A percentile compares a stretch with the other conserved stretches of the same genome.
Conservation (phyloP, 1,140 invertebrate species). For the Latrodectus geometricus region DNA sequence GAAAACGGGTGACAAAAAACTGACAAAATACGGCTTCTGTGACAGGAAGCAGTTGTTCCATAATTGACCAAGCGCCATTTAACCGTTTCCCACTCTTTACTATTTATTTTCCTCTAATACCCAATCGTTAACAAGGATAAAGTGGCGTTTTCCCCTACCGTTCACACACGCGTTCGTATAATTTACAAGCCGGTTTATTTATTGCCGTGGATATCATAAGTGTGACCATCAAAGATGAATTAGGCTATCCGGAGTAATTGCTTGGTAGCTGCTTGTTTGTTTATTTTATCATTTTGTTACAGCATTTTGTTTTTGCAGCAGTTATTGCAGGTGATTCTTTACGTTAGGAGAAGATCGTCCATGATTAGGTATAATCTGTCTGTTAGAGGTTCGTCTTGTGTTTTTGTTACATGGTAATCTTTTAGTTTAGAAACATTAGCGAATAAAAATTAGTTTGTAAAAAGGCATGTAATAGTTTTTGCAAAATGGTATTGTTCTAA, state of each 20-base stretch:
- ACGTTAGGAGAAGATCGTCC: too few relatives aligned
- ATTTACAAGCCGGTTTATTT: slow-evolving; percentile 36
- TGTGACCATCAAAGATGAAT: background rate
- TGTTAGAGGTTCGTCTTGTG: too few relatives aligned
- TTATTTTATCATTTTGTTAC: background rate
- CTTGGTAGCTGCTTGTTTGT: background rate
- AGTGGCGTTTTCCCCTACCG: slow-evolving; percentile 9
- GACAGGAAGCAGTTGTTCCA: background rate
- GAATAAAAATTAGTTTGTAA: too few relatives aligned
- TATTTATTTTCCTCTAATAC: slow-evolving; percentile 14
- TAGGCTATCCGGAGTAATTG: background rate
- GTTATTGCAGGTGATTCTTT: background rate
- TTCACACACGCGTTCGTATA: slow-evolving; percentile 16
- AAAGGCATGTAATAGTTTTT: too few relatives aligned
- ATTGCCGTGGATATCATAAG: slow-evolving; percentile 7
- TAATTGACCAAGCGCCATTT: background rate
- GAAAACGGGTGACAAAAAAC: too few relatives aligned
- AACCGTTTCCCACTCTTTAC: background rate
- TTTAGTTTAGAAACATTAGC: too few relatives aligned
- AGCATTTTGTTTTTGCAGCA: background rate
- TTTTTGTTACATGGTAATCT: too few relatives aligned
- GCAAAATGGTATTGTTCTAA: too few relatives aligned
- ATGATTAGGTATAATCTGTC: too few relatives aligned
- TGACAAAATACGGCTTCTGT: too few relatives aligned
- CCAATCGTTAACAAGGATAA: slow-evolving; percentile 28